Evolutionary conservation across 2,113 vertebrate genomes (phyloP).

Genomic region (Percina caprodes): DNA sequence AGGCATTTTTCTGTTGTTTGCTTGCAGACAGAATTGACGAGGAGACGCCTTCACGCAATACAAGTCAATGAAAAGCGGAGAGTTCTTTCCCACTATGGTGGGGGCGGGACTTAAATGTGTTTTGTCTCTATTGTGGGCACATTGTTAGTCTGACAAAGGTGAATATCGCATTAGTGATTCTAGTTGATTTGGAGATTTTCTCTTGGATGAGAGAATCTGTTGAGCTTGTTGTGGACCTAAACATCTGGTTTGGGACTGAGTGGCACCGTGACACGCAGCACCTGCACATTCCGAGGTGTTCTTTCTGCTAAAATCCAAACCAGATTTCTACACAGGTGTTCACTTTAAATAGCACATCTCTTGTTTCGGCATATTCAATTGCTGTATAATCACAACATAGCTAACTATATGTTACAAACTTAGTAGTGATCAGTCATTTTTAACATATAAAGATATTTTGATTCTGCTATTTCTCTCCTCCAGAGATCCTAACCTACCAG

Average conservation of each 20-base stretch:
- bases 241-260: not conserved
- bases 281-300: not conserved
- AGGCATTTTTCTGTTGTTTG: too few relatives aligned
- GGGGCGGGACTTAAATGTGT: too few relatives aligned
- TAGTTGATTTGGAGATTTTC: not conserved
- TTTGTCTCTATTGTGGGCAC: too few relatives aligned
- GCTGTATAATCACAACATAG: not conserved
- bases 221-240: not conserved
- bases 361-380: not conserved
- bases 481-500: conserved; percentile 96
- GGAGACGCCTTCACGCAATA: too few relatives aligned
- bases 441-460: not conserved
- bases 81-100: too few relatives aligned
- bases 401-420: not conserved
- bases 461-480: conserved; percentile 26
- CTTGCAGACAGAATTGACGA: too few relatives aligned
- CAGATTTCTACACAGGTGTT: not conserved
- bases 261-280: not conserved
- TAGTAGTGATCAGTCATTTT: not conserved
- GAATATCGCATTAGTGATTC: not conserved
- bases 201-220: not conserved
- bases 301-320: not conserved
- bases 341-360: not conserved
- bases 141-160: not conserved
- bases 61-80: too few relatives aligned